Evolutionary conservation across 2,888 invertebrate species (phyloP).

Genomic region (Coleophora deauratella): DNA sequence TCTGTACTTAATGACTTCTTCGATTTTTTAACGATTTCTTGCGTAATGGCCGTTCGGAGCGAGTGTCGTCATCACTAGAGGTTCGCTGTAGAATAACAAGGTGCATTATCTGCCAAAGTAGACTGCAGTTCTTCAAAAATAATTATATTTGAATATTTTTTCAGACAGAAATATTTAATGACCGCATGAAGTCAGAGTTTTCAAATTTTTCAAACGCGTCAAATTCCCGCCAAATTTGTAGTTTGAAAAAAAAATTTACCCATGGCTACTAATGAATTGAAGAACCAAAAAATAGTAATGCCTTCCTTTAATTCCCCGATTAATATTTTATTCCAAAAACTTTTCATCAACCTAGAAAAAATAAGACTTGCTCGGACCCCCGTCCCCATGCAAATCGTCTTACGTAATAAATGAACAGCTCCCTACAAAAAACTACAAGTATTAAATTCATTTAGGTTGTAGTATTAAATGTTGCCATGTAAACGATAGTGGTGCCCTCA

Average conservation of each 20-base stretch:
- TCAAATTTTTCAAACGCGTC: not conserved
- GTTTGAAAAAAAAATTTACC: too few species aligned
- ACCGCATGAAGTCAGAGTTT: not conserved
- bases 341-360: too few species aligned
- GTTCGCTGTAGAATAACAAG: not conserved
- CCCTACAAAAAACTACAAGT: too few species aligned
- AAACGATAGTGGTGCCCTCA: too few species aligned
- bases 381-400: too few species aligned
- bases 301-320: too few species aligned
- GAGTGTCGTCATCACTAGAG: not conserved
- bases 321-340: too few species aligned
- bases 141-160: not conserved
- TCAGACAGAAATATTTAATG: not conserved
- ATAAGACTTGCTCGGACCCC: too few species aligned
- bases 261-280: not conserved
- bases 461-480: too few species aligned
- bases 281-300: not conserved
- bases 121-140: not conserved
- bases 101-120: not conserved
- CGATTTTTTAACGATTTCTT: not conserved
- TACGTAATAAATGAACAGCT: too few species aligned
- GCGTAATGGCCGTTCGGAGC: not conserved
- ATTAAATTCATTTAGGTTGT: too few species aligned
- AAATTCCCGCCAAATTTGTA: not conserved
- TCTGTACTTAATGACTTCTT: not conserved